Evolutionary conservation across 2,113 vertebrate genomes (phyloP).

Genomic region (Microcebus lehilahytsara): DNA sequence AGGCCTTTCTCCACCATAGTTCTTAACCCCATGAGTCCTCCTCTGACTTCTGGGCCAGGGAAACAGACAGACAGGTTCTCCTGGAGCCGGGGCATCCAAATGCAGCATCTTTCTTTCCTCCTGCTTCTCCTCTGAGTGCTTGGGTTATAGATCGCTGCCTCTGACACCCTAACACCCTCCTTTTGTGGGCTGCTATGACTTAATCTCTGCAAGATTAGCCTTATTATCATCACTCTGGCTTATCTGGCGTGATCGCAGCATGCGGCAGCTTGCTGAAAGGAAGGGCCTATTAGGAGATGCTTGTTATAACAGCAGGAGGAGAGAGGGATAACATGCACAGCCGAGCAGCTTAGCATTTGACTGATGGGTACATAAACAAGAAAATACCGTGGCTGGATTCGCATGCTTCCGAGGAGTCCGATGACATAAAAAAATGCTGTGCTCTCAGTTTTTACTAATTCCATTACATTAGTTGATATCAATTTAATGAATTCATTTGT

Average conservation of each 20-base stretch:
- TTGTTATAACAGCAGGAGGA: slow-evolving; percentile 62
- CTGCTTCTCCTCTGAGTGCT: not conserved
- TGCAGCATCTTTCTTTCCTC: not conserved
- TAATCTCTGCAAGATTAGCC: slow-evolving; percentile 29
- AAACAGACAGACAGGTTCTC: not conserved
- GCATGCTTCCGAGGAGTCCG: not conserved
- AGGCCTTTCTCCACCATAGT: not conserved
- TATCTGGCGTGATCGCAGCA: slow-evolving; percentile 47
- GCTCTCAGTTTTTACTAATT: not conserved
- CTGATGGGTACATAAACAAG: not conserved
- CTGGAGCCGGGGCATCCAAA: fast-evolving
- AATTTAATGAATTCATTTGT: not conserved
- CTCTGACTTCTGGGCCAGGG: not conserved
- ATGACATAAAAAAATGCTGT: not conserved
- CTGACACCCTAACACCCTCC: not conserved
- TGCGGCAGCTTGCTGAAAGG: not conserved
- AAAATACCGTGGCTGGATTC: not conserved
- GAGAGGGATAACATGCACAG: slow-evolving; percentile 11
- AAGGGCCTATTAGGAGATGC: slow-evolving; percentile 12
- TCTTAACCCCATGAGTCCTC: not conserved
- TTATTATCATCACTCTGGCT: not conserved
- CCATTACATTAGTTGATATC: not conserved
- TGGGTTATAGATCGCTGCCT: not conserved
- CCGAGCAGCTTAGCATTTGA: slow-evolving; percentile 51
- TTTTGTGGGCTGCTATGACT: not conserved